These are phyloP conservation scores for Pseudochaenichthys georgianus DNA, from an alignment of 2,797 vertebrate species.

Conservation along the genomic window DNA sequence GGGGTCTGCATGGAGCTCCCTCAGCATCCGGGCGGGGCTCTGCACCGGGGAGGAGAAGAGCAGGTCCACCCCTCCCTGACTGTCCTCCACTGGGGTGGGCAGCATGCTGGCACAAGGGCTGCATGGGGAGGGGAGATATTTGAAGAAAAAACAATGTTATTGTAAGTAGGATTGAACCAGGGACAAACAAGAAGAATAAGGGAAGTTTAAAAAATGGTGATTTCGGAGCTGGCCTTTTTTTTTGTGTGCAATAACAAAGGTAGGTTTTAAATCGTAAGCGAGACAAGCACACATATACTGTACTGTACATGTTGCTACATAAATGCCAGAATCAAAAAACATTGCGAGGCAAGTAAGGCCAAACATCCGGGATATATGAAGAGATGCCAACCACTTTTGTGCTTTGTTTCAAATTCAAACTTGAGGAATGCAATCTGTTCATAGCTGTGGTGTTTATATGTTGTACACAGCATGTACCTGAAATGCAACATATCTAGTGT, in stretches of 20 bases:
- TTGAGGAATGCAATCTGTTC: background rate
- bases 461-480: background rate
- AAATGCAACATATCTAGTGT: background rate
- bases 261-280: background rate
- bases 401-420: background rate
- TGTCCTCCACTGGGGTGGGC: conserved; percentile 90
- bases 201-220: background rate
- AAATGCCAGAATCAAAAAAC: background rate
- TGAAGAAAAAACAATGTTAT: background rate
- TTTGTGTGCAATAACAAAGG: background rate
- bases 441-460: background rate
- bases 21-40: conserved; percentile 87
- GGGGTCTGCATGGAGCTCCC: conserved; percentile 92
- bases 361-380: background rate
- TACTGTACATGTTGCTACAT: background rate
- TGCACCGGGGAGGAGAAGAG: conserved; percentile 92
- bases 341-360: background rate
- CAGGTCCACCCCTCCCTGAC: conserved; percentile 88
- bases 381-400: background rate
- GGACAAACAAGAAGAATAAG: background rate
- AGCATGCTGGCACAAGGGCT: conserved; percentile 94
- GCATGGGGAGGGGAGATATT: conserved; percentile 6
- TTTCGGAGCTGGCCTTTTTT: background rate
- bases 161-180: background rate
- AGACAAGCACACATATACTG: background rate